Percentiles rank a stretch among this genome's conserved stretches.
Evolutionary conservation across 2,888 invertebrate genomes (phyloP).

Genomic region (Synanthedon vespiformis): DNA sequence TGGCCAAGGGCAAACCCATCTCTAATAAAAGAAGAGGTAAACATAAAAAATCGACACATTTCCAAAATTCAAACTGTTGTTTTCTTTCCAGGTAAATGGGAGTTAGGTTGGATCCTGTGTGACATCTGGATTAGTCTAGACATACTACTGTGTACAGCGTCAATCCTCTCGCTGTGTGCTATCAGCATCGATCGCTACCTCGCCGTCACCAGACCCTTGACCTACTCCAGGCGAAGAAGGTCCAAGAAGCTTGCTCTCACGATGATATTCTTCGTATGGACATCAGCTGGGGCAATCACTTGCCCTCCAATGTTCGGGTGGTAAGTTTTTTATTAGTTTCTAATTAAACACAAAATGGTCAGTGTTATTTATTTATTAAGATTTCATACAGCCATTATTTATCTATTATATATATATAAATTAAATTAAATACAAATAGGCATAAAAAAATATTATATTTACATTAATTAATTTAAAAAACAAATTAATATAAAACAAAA

Average conservation of each 20-base stretch:
- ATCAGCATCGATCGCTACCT: conserved; percentile 92
- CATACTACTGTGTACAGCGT: conserved; percentile 93
- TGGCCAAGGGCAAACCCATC: too few relatives aligned
- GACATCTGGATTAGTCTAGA: conserved; percentile 94
- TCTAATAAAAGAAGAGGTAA: too few relatives aligned
- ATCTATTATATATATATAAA: too few relatives aligned
- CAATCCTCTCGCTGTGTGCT: conserved; percentile 91
- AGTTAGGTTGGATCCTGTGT: conserved; percentile 88
- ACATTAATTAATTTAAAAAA: too few relatives aligned
- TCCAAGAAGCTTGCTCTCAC: conserved; percentile 85
- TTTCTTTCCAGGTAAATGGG: conserved; percentile 78
- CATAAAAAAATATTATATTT: too few relatives aligned
- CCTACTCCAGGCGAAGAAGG: conserved; percentile 89
- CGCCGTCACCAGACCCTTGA: conserved; percentile 93
- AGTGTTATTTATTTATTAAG: too few relatives aligned
- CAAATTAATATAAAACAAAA: too few relatives aligned
- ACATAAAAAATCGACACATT: too few relatives aligned
- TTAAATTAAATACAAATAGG: too few relatives aligned
- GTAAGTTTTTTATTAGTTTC: conserved; percentile 56
- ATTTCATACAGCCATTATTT: too few relatives aligned
- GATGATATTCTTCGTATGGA: conserved; percentile 93
- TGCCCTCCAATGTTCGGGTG: conserved; percentile 95
- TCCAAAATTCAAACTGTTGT: not conserved
- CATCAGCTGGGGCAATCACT: conserved; percentile 89
- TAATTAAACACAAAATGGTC: not conserved